Evolutionary conservation across 2,797 vertebrate genomes (phyloP), one percentile per base, ranked within the genome.

Genomic region (Tauraco hartlaubi): DNA sequence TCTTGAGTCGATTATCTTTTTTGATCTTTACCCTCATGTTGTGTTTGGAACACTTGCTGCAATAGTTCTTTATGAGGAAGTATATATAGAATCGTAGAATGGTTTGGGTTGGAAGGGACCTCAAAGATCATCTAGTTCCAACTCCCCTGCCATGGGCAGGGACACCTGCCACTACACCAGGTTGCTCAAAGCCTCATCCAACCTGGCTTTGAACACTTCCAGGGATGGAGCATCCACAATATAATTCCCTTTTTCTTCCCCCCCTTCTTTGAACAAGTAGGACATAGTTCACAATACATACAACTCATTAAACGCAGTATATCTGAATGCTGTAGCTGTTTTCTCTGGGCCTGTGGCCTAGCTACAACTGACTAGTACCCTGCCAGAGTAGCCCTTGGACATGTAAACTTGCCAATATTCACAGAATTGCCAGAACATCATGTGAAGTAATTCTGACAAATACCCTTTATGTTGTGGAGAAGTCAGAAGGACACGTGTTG

Each of bases 221-320:
- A 41, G 39, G 39, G 39, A 41, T 41, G 39, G 39, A 10, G 39
- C 39, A 41, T 41, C 39, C 39, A 41, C 39, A 41, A 41, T 41
- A 19, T 12, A 85, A 58, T 73, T 73, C 8, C 20, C 1, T 12
- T 19, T 67, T 14, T 72, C 13, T 71, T 63, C 51, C 2, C 3
- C 3, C 8, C 7, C 26, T 6, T 85, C 71, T 52, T 59, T 54
- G 54, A 75, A 48, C 16, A 88, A 76, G 49, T 49, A 49, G 52
- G 78, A 18, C 6, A 13, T 35, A 26, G 14, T 49, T 77, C 48
- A 46, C 48, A 21, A 23, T 9, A 31, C 1, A 0, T 22, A 46
- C 48, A 21, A 23, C 8, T 29, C 1, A 1, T 22, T 13, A 66
- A 69, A 12, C 2, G 1, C 15, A 39, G 41, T 31, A 6, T 54